Evolutionary conservation across 1,140 invertebrate genomes (phyloP), one percentile per base, ranked within the genome.

Genomic region (Hestina assimilis): DNA sequence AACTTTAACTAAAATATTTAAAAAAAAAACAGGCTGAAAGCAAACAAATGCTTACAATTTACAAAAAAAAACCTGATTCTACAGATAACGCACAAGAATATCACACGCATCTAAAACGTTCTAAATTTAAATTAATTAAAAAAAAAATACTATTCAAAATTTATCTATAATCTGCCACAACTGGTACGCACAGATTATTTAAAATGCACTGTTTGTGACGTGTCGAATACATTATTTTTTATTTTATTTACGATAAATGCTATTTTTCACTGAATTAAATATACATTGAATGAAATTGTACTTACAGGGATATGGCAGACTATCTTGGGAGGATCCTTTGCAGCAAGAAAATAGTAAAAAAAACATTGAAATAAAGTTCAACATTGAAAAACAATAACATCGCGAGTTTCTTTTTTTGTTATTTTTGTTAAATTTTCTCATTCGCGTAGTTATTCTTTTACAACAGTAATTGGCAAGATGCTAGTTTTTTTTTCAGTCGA

Each of bases 31-130:
- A 79, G 81, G 77, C 80, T 81, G 72, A 60, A 87, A 85, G 82
- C 85, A 86, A 83, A 85, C 82, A 88, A 87, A 88, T 87, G 84
- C 84, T 88, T 88, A 87, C 84, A 87, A 87, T 87, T 87, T 83
- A 87, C 83, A 87, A 66, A 61, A 69, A 71, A 66, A 63, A 59
- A 61, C 35, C 19, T 62, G 66, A 60, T 66, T 56, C 40, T 54
- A 29, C 45, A 56, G 28, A 48, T 41, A 48, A 46, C 26, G 33
- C 20, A 43, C 43, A 54, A 59, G 41, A 57, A 50, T 54, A 64
- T 54, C 43, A 59, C 29, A 54, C 51, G 53, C 45, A 35, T 40
- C 48, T 53, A 66, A 26, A 19, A 55, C 28, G 17, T 42, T 24
- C 33, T 38, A 38, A 38, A 8, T 38, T 38, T 38, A 38, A 38